Evolutionary conservation across 2,113 vertebrate species (phyloP).

Genomic region (Gavia stellata): DNA sequence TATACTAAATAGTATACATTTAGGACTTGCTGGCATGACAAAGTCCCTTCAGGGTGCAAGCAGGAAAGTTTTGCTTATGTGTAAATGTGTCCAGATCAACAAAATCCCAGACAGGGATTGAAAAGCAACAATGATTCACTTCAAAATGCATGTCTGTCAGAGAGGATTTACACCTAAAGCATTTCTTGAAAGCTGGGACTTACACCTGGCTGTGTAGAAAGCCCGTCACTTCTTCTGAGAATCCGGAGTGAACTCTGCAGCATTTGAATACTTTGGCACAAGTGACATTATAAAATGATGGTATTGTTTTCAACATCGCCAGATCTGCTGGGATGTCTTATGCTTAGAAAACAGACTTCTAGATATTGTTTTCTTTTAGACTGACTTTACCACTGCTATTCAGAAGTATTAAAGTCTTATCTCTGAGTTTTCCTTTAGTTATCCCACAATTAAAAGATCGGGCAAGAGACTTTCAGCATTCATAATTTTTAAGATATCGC

Average conservation of each 20-base stretch:
- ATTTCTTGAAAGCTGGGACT: neutral
- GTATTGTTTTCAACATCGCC: neutral
- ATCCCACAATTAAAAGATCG: rapidly evolving
- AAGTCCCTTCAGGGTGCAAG: neutral
- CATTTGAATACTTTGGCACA: neutral
- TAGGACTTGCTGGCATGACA: neutral
- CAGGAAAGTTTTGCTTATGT: neutral
- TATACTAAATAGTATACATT: neutral
- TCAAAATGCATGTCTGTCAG: neutral
- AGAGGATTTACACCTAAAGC: neutral
- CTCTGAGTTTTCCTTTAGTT: neutral
- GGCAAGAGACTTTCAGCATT: neutral
- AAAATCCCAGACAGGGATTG: neutral
- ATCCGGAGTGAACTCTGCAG: neutral
- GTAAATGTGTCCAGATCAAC: neutral
- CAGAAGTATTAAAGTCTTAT: neutral
- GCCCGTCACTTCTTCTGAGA: neutral
- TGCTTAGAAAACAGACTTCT: neutral
- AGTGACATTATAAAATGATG: neutral
- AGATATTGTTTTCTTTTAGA: neutral
- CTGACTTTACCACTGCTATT: neutral
- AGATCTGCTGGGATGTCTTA: neutral
- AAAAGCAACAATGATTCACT: neutral
- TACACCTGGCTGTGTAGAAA: neutral
- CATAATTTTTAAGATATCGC: constrained; percentile 32